Evolutionary conservation across 2,888 invertebrate genomes (phyloP).

Genomic region (Baccha elongata): DNA sequence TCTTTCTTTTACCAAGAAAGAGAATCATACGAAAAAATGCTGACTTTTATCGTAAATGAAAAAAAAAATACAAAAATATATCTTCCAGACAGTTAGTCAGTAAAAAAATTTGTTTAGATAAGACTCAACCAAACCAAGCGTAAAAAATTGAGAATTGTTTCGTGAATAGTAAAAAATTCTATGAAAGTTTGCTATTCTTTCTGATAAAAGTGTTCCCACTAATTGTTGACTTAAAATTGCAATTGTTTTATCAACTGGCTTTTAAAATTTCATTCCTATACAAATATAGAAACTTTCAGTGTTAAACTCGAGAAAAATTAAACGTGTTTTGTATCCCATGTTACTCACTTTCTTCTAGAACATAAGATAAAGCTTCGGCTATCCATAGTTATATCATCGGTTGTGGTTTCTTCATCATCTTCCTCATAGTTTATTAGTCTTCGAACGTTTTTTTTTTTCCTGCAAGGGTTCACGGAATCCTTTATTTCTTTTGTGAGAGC

Average conservation of each 20-base stretch:
- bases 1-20: background rate
- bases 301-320: no score
- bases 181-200: conserved; percentile 30
- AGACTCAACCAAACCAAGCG: conserved; percentile 50
- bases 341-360: no score
- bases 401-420: no score
- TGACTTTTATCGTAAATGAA: conserved; percentile 7
- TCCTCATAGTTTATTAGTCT: no score
- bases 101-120: conserved; percentile 43
- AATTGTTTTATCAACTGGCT: conserved; percentile 2
- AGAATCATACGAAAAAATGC: conserved; percentile 14
- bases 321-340: no score
- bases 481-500: no score
- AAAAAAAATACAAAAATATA: background rate
- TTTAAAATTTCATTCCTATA: no score
- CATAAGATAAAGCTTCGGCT: no score
- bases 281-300: no score
- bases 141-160: conserved; percentile 29
- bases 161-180: conserved; percentile 29
- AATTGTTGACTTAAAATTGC: conserved; percentile 14
- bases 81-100: conserved; percentile 37
- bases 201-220: background rate
- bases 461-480: no score
- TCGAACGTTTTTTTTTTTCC: no score
- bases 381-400: no score